Base-by-base conservation (phyloP, 2,113 vertebrate species). In the Pseudorhombus dupliciocellatus region DNA sequence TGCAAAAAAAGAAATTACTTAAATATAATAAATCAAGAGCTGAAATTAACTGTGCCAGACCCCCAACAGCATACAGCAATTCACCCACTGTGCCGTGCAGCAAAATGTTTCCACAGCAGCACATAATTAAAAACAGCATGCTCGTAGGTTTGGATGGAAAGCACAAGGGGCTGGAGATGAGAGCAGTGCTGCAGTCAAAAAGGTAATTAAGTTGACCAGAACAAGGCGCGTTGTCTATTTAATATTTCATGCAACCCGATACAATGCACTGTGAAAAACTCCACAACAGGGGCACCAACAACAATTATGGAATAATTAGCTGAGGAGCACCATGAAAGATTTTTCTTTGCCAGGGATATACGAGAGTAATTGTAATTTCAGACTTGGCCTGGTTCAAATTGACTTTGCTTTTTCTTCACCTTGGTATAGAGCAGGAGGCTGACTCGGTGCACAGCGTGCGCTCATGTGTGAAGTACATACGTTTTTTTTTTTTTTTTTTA, bases 161-260 rank as follows among this genome's bases (percentile, higher is more conserved):
- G 63, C 73, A 80, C 80, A 61, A 66, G 66, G 57, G 66, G 70
- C 68, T 70, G 37, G 14, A 53, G 70, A 81, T 78, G 77, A 87
- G 86, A 75, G 60, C 55, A 44, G 64, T 28, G 66, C 75, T 51
- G 48, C 56, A 70, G 44, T 79, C 62, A 86, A 84, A 88, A 89
- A 87, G 70, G 80, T 92, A 91, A 93, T 93, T 92, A 91, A 91
- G 87, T 79, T 87, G 88, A 91, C 87, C 86, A 83, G 75, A 89
- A 88, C 82, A 75, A 90, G 76, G 72, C 67, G 24, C 73, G 83
- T 20, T 51, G 40, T 73, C 83, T 86, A 75, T 84, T 90, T 89
- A 91, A 91, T 93, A 90, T 90, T 90, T 87, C 62, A 87, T 87
- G 70, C 75, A 62, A 79, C 64, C 66, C 66, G 64, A 77, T 78